A percentile compares a stretch with the other conserved stretches of the same genome.
These are phyloP conservation scores for Anolis apletophallus DNA, from an alignment of 2,797 vertebrate species.

Conservation along the genomic window DNA sequence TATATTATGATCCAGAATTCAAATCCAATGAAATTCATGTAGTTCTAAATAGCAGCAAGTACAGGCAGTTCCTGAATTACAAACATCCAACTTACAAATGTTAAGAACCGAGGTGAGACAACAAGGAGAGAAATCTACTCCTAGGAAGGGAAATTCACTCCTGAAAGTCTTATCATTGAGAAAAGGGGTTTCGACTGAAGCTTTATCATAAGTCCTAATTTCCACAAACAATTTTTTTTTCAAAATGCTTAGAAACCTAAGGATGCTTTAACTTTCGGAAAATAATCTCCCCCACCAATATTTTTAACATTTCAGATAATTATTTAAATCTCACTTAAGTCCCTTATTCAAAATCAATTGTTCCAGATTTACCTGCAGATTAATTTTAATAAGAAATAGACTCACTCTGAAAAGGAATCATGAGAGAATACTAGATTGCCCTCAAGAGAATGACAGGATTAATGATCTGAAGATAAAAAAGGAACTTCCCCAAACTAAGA, in stretches of 20 bases:
- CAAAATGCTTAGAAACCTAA: background rate
- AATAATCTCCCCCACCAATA: background rate
- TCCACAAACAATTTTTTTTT: too few species aligned
- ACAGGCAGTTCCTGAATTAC: too few species aligned
- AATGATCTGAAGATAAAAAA: constrained; percentile 33
- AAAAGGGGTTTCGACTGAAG: too few species aligned
- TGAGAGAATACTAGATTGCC: background rate
- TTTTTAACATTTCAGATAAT: background rate
- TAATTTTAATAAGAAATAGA: background rate
- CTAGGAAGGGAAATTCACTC: too few species aligned
- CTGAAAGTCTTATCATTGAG: too few species aligned
- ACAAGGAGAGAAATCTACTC: too few species aligned
- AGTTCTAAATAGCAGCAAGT: too few species aligned
- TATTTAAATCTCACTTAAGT: background rate
- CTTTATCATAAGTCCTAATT: too few species aligned
- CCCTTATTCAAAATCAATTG: constrained; percentile 11
- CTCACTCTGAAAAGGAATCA: background rate
- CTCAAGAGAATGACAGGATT: background rate
- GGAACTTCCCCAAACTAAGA: constrained; percentile 36
- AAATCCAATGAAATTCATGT: background rate
- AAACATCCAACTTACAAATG: too few species aligned
- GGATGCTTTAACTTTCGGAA: background rate
- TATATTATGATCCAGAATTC: background rate
- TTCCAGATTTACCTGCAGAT: background rate
- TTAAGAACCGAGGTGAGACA: too few species aligned